Base-by-base conservation (phyloP, 2,113 vertebrate genomes). In the Melospiza melodia region DNA sequence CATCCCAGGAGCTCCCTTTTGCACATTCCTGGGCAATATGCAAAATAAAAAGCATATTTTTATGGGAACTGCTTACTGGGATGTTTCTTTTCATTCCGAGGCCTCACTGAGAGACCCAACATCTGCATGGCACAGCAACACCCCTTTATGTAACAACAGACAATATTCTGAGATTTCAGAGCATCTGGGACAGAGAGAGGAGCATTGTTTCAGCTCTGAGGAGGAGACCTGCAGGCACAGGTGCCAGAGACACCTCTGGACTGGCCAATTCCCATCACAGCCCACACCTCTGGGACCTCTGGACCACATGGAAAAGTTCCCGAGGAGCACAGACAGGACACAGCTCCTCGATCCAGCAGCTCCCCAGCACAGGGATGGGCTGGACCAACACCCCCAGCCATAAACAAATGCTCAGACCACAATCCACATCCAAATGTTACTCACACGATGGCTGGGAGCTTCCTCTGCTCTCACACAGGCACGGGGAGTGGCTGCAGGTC, bases 281-380 rank as follows among this genome's bases (percentile, higher is more conserved):
- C 41, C 35, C 19, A 0, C 2, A 0, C 10, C 43, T 6, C 57
- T 48, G 44, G 0, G 4, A 8, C 27, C 54, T 11, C 41, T 8
- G 11, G 19, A 24, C 8, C 80, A 5, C 66, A 6, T 1, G 14
- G 48, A 30, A 19, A 35, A 39, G 11, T 0, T 52, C 75, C 83
- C 30, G 0, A 0, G n/a, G n/a, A 59, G 48, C 65, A 54, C 2
- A 3, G 3, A 5, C 24, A 61, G 39, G 49, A 31, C 51, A 10
- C 51, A 81, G 49, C 52, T 37, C 44, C 77, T 25, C 0, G 0
- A 22, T 4, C 48, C 89, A 37, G 54, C 20, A 3, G 31, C 44
- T 73, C 3, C 63, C 46, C 16, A n/a, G 59, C 24, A 10, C 15
- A 31, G 65, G 59, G n/a, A 23, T 0, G 0, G 84, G 3, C 52